These are phyloP conservation scores for Pelmatolapia mariae DNA, from an alignment of 2,113 vertebrate species.

Conservation along the genomic window DNA sequence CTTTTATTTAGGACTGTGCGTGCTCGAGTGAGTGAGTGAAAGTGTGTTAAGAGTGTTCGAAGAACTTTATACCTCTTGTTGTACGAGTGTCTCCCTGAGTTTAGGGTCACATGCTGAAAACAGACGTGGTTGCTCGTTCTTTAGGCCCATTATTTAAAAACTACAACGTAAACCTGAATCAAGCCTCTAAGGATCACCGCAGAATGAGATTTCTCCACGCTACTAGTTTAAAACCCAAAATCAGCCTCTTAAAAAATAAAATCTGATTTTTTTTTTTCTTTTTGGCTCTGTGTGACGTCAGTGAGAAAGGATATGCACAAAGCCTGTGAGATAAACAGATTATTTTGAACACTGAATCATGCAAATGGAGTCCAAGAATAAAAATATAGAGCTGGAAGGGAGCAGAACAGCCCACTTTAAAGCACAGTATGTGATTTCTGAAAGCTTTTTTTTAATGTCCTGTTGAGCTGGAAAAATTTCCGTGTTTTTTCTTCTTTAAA, in stretches of 20 bases:
- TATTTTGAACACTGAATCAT: neutral
- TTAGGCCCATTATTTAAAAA: neutral
- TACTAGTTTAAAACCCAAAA: neutral
- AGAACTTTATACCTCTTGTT: constrained; percentile 21
- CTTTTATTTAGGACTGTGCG: neutral
- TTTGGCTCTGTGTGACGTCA: neutral
- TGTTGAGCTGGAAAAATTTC: neutral
- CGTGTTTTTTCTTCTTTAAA: accelerated
- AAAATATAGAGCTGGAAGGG: neutral
- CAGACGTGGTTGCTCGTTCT: neutral
- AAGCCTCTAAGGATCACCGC: no score
- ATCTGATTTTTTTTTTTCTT: neutral
- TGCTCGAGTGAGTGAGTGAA: neutral
- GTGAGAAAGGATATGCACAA: neutral
- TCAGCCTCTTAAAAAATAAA: neutral
- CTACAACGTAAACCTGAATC: neutral
- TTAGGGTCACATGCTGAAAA: neutral
- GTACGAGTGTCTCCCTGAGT: neutral
- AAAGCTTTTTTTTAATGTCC: neutral
- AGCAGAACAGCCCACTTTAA: neutral
- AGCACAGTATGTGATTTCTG: accelerated
- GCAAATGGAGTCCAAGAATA: neutral
- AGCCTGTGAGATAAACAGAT: neutral
- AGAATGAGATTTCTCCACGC: neutral
- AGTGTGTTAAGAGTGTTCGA: neutral